A percentile compares a stretch with the other conserved stretches of the same genome.
These are phyloP conservation scores for Trichonephila inaurata DNA, from an alignment of 1,140 invertebrate genomes.

Conservation along the genomic window DNA sequence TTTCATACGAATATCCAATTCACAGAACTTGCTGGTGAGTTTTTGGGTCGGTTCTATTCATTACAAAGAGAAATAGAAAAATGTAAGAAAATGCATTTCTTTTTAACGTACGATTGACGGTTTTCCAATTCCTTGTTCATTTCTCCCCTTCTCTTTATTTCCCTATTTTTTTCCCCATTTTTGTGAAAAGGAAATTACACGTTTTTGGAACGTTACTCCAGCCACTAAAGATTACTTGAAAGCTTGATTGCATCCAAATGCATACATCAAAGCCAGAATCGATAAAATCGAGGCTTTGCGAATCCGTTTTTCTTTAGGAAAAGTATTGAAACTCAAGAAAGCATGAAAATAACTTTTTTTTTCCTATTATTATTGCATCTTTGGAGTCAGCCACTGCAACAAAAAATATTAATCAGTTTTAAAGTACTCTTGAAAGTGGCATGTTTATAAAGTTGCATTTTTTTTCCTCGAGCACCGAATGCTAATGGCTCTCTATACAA, in stretches of 20 bases:
- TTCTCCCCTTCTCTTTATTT: conserved; percentile 30
- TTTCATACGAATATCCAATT: conserved; percentile 40
- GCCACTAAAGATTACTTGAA: conserved; percentile 74
- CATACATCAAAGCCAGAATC: conserved; percentile 71
- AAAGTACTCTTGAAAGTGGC: conserved; percentile 32
- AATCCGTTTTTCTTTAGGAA: background rate
- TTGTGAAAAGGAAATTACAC: conserved; percentile 70
- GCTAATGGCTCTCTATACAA: background rate
- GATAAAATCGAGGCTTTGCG: conserved; percentile 52
- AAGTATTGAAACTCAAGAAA: conserved; percentile 52
- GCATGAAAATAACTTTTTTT: conserved; percentile 62
- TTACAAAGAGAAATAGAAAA: background rate
- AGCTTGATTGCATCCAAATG: conserved; percentile 70
- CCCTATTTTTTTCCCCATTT: background rate
- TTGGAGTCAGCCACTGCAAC: conserved; percentile 19
- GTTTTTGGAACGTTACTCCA: conserved; percentile 62
- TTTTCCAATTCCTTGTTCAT: conserved; percentile 57
- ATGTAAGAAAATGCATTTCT: conserved; percentile 55
- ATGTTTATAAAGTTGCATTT: conserved; percentile 1
- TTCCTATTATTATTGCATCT: background rate
- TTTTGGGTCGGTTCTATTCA: conserved; percentile 40
- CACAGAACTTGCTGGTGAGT: background rate
- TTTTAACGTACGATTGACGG: conserved; percentile 67
- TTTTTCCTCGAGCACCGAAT: background rate
- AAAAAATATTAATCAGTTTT: conserved; percentile 61